phyloP scores from a whole-genome alignment of 2,797 vertebrate species.

The Perodicticus potto region DNA sequence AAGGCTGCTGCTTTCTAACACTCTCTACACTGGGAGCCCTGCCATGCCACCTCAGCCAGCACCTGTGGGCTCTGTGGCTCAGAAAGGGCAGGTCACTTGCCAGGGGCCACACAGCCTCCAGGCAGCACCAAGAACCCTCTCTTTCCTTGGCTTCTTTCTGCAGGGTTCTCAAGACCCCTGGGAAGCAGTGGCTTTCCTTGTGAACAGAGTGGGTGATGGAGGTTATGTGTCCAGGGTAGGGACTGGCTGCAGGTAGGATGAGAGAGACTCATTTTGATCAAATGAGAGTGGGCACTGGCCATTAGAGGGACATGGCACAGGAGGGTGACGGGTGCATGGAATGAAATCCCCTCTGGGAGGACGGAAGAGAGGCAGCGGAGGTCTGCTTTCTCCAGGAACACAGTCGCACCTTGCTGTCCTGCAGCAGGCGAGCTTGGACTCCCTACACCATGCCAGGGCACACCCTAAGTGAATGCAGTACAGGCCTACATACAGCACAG shows the following conservation, averaged over 20 bases:
- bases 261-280: neutral
- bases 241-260: neutral
- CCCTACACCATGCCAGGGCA: neutral
- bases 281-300: neutral
- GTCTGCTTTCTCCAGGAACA: neutral
- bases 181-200: neutral
- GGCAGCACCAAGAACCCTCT: neutral
- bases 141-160: conserved; percentile 32
- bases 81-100: conserved; percentile 26
- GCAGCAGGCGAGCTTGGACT: neutral
- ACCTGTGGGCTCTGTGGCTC: conserved; percentile 23
- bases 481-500: neutral
- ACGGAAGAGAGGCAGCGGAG: neutral
- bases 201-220: neutral
- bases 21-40: neutral
- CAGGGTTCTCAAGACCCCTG: neutral
- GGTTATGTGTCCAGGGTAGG: neutral
- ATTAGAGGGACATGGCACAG: neutral
- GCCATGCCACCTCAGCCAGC: neutral
- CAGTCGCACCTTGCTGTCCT: neutral
- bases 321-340: neutral
- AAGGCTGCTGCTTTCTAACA: neutral
- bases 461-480: neutral
- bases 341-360: neutral
- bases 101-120: neutral